Conservation (phyloP, 2,888 invertebrate genomes). For the Acanthosepion lycidas region DNA sequence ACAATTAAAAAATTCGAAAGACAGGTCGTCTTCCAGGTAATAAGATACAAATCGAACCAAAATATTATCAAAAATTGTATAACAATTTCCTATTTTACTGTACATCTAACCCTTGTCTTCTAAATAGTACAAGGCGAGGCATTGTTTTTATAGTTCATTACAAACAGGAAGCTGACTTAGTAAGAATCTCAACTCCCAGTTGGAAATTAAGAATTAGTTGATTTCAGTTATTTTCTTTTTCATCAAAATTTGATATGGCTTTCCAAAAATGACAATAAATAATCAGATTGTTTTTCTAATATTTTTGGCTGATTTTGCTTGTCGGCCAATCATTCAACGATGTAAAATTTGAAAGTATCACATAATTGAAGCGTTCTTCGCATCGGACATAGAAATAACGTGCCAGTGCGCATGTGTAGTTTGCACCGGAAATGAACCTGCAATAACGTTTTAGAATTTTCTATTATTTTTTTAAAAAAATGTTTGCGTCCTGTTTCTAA, state of each 20-base stretch:
- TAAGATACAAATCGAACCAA: not conserved
- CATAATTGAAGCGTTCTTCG: not conserved
- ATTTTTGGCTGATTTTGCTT: not conserved
- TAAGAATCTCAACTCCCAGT: not conserved
- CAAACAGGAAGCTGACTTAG: not conserved
- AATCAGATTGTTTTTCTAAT: not conserved
- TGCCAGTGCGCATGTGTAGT: not conserved
- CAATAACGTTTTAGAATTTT: not conserved
- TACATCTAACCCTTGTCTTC: not conserved
- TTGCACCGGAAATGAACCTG: not conserved
- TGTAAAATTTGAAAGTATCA: not conserved
- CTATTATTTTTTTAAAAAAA: not conserved
- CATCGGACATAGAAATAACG: not conserved
- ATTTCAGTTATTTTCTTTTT: not conserved
- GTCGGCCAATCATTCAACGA: not conserved
- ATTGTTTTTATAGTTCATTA: not conserved
- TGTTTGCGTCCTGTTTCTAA: not conserved
- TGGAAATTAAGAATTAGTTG: not conserved
- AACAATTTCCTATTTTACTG: slow-evolving; percentile 33
- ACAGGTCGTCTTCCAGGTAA: not conserved
- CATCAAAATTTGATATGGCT: not conserved
- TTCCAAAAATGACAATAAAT: not conserved
- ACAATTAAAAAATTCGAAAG: not conserved
- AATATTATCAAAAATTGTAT: not conserved
- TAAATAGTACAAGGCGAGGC: not conserved